These are phyloP conservation scores for Bradypus variegatus DNA, from an alignment of 2,797 vertebrate genomes.

Conservation along the genomic window DNA sequence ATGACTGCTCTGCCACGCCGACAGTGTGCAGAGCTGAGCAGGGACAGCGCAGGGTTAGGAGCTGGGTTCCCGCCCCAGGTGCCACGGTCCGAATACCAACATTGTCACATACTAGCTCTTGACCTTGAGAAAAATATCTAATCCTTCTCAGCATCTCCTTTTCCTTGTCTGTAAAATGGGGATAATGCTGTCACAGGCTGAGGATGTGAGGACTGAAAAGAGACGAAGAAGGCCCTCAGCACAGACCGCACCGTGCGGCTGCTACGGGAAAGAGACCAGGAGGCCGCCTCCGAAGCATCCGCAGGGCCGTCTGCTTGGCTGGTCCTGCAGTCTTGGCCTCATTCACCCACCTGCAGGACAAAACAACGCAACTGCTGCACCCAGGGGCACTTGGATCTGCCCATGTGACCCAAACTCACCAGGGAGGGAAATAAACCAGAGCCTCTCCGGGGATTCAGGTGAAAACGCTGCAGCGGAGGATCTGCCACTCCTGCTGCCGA, in stretches of 20 bases:
- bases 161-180: neutral
- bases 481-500: neutral
- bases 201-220: neutral
- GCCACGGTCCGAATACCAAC: neutral
- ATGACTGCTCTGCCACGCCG: neutral
- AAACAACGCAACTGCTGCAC: neutral
- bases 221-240: too few species aligned
- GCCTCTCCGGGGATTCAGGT: neutral
- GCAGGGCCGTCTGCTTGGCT: accelerated
- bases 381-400: neutral
- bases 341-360: accelerated
- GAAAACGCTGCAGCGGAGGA: neutral
- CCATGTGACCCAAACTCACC: accelerated
- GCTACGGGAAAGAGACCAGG: neutral
- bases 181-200: too few species aligned
- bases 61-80: neutral
- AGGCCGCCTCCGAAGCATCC: neutral
- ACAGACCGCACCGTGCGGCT: accelerated
- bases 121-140: neutral
- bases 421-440: neutral
- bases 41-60: neutral
- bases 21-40: accelerated
- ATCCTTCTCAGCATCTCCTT: neutral
- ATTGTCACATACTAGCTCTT: accelerated
- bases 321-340: neutral